These are phyloP conservation scores for Nothoprocta perdicaria DNA, from an alignment of 2,113 vertebrate species.

Conservation along the genomic window DNA sequence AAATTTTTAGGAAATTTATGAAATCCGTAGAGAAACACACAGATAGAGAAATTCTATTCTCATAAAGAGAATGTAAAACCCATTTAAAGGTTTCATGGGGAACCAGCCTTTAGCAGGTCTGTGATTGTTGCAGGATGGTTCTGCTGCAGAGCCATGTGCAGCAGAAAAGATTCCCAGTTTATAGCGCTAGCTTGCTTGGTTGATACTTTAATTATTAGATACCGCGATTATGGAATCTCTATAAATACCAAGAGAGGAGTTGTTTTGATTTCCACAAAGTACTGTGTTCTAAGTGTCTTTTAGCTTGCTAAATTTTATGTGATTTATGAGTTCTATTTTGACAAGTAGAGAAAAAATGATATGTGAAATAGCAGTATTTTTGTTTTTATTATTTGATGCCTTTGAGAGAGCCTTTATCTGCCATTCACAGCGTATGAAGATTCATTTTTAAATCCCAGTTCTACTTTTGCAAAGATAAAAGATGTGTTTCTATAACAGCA, in stretches of 20 bases:
- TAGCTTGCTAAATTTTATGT: background rate
- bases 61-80: background rate
- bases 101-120: background rate
- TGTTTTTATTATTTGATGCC: slow-evolving; percentile 34
- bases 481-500: slow-evolving; percentile 27
- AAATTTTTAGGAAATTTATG: background rate
- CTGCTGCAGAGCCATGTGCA: background rate
- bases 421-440: slow-evolving; percentile 15
- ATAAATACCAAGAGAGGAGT: background rate
- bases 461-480: slow-evolving; percentile 49
- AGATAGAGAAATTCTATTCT: background rate
- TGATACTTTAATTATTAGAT: background rate
- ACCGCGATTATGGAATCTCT: background rate
- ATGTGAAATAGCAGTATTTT: slow-evolving; percentile 33
- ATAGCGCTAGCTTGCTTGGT: background rate
- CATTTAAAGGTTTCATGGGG: background rate
- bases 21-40: background rate
- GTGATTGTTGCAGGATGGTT: background rate
- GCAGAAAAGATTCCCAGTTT: background rate
- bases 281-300: background rate
- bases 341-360: slow-evolving; percentile 22
- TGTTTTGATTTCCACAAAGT: background rate
- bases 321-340: slow-evolving; percentile 29
- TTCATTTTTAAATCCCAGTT: slow-evolving; percentile 47
- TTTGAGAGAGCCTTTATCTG: slow-evolving; percentile 53